Percentiles rank a stretch among this genome's conserved stretches.
Evolutionary conservation across 2,113 vertebrate species (phyloP).

Genomic region (Rhynchomys soricoides): DNA sequence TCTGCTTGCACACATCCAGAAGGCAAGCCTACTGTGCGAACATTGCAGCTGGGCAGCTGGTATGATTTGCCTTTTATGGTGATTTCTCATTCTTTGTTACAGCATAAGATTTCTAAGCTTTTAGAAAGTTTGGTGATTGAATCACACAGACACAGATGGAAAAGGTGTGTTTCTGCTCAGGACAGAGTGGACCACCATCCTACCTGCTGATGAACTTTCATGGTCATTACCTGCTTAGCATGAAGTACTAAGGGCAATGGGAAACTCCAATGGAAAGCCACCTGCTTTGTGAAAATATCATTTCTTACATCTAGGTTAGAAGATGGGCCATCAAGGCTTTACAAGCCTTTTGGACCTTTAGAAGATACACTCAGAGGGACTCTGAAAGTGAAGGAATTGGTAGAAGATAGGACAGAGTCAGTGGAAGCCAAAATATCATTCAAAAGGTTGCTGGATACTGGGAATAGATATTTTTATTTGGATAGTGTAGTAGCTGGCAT

Average conservation of each 20-base stretch:
- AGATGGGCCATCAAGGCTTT: background rate
- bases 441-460: background rate
- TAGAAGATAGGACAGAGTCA: background rate
- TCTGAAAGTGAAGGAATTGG: slow-evolving; percentile 18
- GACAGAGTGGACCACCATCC: slow-evolving; percentile 63
- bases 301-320: slow-evolving; percentile 70
- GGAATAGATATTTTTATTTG: background rate
- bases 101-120: slow-evolving; percentile 58
- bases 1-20: background rate
- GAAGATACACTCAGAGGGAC: background rate
- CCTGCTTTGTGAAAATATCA: slow-evolving; percentile 77
- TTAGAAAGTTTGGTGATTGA: slow-evolving; percentile 53
- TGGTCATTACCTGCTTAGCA: slow-evolving; percentile 34
- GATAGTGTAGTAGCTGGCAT: background rate
- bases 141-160: slow-evolving; percentile 71
- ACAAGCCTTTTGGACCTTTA: background rate
- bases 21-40: slow-evolving; percentile 60
- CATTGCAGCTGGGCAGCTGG: slow-evolving; percentile 21
- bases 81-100: slow-evolving; percentile 53
- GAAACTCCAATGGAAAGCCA: slow-evolving; percentile 55
- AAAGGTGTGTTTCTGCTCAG: slow-evolving; percentile 47
- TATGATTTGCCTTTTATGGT: slow-evolving; percentile 46
- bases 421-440: background rate
- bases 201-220: slow-evolving; percentile 77
- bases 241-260: background rate